Evolutionary conservation across 2,888 invertebrate species (phyloP).

Genomic region (Deilephila elpenor): DNA sequence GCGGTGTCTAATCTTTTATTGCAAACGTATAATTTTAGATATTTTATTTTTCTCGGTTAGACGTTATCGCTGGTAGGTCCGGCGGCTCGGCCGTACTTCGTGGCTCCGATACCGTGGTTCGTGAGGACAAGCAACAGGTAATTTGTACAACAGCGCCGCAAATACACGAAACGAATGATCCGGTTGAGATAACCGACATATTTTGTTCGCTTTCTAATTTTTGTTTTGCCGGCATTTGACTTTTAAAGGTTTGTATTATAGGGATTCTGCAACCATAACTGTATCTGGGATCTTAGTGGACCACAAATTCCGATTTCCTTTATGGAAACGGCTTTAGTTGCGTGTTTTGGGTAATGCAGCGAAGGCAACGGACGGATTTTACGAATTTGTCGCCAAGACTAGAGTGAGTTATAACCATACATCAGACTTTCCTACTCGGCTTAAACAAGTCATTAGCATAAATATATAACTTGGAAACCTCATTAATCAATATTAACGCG

Average conservation of each 20-base stretch:
- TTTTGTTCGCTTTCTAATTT: conserved; percentile 39
- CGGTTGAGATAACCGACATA: conserved; percentile 39
- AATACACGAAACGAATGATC: conserved; percentile 44
- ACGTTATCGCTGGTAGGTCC: conserved; percentile 20
- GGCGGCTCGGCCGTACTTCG: conserved; percentile 30
- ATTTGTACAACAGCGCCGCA: conserved; percentile 38
- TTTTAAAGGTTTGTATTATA: not conserved
- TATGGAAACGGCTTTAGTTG: too few relatives aligned
- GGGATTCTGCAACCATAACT: too few relatives aligned
- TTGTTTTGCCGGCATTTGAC: conserved; percentile 22
- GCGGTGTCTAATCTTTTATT: not conserved
- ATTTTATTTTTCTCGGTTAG: not conserved
- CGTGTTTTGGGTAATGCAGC: too few relatives aligned
- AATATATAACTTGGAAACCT: not conserved
- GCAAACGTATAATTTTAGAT: not conserved
- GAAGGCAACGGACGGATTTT: too few relatives aligned
- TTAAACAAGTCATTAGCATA: not conserved
- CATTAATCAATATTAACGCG: not conserved
- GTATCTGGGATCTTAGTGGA: too few relatives aligned
- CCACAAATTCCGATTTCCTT: too few relatives aligned
- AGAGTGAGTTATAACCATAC: too few relatives aligned
- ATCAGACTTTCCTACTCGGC: too few relatives aligned
- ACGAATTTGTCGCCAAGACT: too few relatives aligned
- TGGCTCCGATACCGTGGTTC: conserved; percentile 34
- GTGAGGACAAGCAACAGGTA: conserved; percentile 56